These are phyloP conservation scores for Sitodiplosis mosellana DNA, from an alignment of 1,140 invertebrate species.

Conservation along the genomic window DNA sequence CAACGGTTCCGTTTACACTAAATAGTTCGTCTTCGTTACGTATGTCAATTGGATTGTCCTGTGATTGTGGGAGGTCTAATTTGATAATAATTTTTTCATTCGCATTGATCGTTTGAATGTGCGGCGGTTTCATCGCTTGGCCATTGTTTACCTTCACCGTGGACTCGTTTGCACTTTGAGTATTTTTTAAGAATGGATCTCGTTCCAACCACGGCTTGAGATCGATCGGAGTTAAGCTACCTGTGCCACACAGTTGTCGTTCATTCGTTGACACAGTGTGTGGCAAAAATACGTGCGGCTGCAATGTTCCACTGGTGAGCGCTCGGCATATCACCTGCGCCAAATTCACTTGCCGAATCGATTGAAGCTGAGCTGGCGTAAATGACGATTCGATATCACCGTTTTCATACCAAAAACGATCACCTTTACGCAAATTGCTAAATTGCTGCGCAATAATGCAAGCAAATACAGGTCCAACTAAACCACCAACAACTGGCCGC, in stretches of 20 bases:
- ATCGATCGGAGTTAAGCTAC: constrained; percentile 15
- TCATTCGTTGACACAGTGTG: constrained; percentile 18
- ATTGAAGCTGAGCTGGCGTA: constrained; percentile 63
- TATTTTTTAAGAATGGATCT: constrained; percentile 15
- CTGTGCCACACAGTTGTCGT: constrained; percentile 16
- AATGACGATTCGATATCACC: constrained; percentile 52
- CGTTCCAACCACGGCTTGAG: constrained; percentile 21
- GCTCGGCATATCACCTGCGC: constrained; percentile 63
- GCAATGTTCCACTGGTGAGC: constrained; percentile 20
- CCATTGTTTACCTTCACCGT: too few relatives aligned
- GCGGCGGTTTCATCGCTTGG: not conserved
- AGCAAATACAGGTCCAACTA: constrained; percentile 89
- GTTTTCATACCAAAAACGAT: constrained; percentile 88
- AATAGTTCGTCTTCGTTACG: not conserved
- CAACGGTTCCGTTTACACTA: not conserved
- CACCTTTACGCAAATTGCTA: constrained; percentile 65
- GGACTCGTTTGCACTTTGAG: not conserved
- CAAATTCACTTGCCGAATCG: constrained; percentile 62
- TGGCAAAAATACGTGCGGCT: constrained; percentile 22
- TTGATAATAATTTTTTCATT: not conserved
- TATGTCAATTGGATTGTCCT: not conserved
- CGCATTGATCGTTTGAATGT: constrained; percentile 1
- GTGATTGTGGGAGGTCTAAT: not conserved
- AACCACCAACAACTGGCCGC: constrained; percentile 53
- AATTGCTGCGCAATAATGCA: constrained; percentile 93